These are phyloP conservation scores for Marisa cornuarietis DNA, from an alignment of 1,140 invertebrate genomes.

Conservation along the genomic window DNA sequence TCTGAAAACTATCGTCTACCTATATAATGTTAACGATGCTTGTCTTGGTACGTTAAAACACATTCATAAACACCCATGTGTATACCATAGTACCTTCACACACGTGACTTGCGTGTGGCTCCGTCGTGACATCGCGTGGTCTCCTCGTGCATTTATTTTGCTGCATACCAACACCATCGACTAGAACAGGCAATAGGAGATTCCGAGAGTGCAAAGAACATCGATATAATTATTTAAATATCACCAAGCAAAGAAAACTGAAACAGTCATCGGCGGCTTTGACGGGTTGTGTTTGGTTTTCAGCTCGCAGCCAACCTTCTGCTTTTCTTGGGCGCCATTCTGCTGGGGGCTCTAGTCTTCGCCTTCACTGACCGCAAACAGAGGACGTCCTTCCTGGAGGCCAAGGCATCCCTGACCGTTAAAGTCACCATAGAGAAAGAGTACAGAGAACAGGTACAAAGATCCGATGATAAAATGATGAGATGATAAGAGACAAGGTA, in stretches of 20 bases:
- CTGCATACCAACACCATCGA: no score
- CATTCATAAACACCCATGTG: no score
- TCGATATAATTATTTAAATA: not conserved
- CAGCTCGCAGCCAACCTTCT: slow-evolving; percentile 78
- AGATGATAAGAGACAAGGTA: no score
- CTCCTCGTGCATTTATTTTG: no score
- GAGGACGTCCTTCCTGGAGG: slow-evolving; percentile 87
- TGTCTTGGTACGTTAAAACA: no score
- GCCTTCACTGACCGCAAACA: slow-evolving; percentile 87
- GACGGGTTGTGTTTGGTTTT: slow-evolving; percentile 39
- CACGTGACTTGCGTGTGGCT: no score
- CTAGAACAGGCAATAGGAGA: not conserved
- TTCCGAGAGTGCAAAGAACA: slow-evolving; percentile 30
- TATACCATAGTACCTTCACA: no score
- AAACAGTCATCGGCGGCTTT: slow-evolving; percentile 8
- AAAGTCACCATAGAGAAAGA: slow-evolving; percentile 93
- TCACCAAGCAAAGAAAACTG: not conserved
- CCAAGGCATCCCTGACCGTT: slow-evolving; percentile 88
- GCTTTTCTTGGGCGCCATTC: slow-evolving; percentile 75
- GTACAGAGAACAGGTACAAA: slow-evolving; percentile 83
- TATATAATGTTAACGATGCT: no score
- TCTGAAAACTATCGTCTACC: no score
- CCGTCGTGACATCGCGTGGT: no score
- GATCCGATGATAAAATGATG: no score
- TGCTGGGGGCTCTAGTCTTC: slow-evolving; percentile 81